A percentile compares a stretch with the other conserved stretches of the same genome.
These are phyloP conservation scores for Prenolepis imparis DNA, from an alignment of 2,888 invertebrate genomes.

Conservation along the genomic window DNA sequence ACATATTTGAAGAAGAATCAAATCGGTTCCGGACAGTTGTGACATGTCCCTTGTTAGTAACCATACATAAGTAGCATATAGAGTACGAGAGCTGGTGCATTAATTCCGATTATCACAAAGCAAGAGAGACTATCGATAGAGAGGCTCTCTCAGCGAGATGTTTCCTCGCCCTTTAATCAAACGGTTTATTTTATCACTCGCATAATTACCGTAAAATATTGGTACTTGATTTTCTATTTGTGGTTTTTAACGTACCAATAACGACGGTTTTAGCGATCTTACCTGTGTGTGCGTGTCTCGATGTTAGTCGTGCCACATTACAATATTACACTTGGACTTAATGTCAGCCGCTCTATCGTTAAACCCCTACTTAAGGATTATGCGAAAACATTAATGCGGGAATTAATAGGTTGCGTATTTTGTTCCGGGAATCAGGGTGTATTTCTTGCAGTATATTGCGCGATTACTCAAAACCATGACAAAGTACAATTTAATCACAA, in stretches of 20 bases:
- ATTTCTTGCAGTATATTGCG: conserved; percentile 9
- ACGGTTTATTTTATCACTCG: conserved; percentile 41
- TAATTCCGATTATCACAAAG: conserved; percentile 42
- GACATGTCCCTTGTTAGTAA: too few relatives aligned
- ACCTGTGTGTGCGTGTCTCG: conserved; percentile 2
- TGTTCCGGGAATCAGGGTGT: neutral
- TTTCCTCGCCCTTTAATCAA: conserved; percentile 23
- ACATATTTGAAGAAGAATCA: too few relatives aligned
- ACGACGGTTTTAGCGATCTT: conserved; percentile 38
- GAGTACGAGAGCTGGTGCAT: conserved; percentile 8
- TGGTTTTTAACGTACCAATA: conserved; percentile 21
- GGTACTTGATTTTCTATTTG: conserved; percentile 31
- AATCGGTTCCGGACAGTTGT: too few relatives aligned
- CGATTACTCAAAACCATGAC: neutral
- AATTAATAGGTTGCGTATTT: conserved; percentile 29
- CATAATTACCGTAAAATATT: conserved; percentile 47
- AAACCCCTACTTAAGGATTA: conserved; percentile 44
- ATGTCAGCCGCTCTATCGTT: conserved; percentile 22
- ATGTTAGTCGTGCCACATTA: conserved; percentile 12
- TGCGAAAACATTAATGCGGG: conserved; percentile 15
- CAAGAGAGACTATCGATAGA: conserved; percentile 5
- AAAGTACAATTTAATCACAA: neutral
- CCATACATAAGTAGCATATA: neutral
- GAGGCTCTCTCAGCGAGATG: neutral
- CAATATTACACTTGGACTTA: conserved; percentile 39